Evolutionary conservation across 1,140 invertebrate genomes (phyloP).

Genomic region (Hycleus phaleratus): DNA sequence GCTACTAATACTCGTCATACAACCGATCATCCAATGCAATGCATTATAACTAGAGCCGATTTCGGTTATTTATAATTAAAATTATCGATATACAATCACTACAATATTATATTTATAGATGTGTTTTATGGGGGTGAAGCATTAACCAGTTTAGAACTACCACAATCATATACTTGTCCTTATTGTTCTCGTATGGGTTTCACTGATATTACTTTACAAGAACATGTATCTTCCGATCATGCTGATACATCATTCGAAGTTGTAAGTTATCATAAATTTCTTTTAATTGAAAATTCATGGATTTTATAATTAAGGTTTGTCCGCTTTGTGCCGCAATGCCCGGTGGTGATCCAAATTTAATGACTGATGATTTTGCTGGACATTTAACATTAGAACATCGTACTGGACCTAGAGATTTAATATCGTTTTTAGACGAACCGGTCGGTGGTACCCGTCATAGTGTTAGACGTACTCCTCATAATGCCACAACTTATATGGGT

Average conservation of each 20-base stretch:
- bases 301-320: slow-evolving; percentile 60
- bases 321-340: slow-evolving; percentile 93
- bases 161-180: slow-evolving; percentile 93
- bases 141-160: slow-evolving; percentile 75
- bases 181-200: slow-evolving; percentile 95
- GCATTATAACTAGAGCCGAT: slow-evolving; percentile 93
- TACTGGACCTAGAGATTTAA: slow-evolving; percentile 75
- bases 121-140: slow-evolving; percentile 93
- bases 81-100: neutral
- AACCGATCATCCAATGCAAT: slow-evolving; percentile 96
- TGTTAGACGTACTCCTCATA: slow-evolving; percentile 78
- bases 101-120: slow-evolving; percentile 51
- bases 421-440: slow-evolving; percentile 85
- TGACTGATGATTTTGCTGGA: slow-evolving; percentile 95
- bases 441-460: slow-evolving; percentile 53
- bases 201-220: slow-evolving; percentile 83
- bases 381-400: slow-evolving; percentile 93
- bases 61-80: slow-evolving; percentile 61
- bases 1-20: slow-evolving; percentile 88
- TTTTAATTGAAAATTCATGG: neutral
- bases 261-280: slow-evolving; percentile 46
- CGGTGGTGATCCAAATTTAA: slow-evolving; percentile 93
- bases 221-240: slow-evolving; percentile 87
- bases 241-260: slow-evolving; percentile 80
- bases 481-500: slow-evolving; percentile 41